Conservation (phyloP, 1,140 invertebrate species). For the Drosophila grimshawi region DNA sequence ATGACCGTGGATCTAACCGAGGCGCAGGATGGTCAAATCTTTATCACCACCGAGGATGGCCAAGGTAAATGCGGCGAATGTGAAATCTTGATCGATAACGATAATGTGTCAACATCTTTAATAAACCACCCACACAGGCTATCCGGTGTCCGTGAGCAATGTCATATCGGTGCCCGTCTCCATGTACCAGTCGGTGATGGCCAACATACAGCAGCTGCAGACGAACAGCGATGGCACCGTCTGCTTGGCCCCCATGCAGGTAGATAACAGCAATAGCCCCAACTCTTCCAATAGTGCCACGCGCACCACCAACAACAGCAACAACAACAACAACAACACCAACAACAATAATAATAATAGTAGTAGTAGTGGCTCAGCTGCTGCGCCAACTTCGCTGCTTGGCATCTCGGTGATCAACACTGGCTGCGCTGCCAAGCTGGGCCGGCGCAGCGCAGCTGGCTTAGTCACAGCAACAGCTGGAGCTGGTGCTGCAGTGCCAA, state of each 20-base stretch:
- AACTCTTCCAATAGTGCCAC: conserved; percentile 23
- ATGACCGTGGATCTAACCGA: conserved; percentile 95
- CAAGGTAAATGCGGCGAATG: conserved; percentile 87
- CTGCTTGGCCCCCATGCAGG: conserved; percentile 93
- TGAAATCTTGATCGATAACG: too few species aligned
- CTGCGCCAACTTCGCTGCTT: conserved; percentile 27
- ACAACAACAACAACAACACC: conserved; percentile 27
- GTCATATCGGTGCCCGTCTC: conserved; percentile 98
- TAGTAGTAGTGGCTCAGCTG: conserved; percentile 26
- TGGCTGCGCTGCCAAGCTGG: conserved; percentile 12
- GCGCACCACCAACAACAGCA: conserved; percentile 32
- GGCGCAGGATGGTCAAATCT: conserved; percentile 97
- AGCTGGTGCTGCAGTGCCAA: not conserved
- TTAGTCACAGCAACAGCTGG: conserved; percentile 3
- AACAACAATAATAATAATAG: conserved; percentile 38
- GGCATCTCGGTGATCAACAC: conserved; percentile 49
- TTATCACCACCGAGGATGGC: conserved; percentile 96
- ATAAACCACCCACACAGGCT: conserved; percentile 86
- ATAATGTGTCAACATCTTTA: not conserved
- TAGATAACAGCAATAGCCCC: conserved; percentile 83
- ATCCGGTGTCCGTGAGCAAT: conserved; percentile 94
- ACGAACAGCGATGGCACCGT: conserved; percentile 91
- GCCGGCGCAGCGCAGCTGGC: conserved; percentile 27
- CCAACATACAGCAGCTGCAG: conserved; percentile 93
- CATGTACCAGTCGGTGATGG: conserved; percentile 98